Conservation (phyloP, 2,888 invertebrate genomes). For the Drosophila picticornis region DNA sequence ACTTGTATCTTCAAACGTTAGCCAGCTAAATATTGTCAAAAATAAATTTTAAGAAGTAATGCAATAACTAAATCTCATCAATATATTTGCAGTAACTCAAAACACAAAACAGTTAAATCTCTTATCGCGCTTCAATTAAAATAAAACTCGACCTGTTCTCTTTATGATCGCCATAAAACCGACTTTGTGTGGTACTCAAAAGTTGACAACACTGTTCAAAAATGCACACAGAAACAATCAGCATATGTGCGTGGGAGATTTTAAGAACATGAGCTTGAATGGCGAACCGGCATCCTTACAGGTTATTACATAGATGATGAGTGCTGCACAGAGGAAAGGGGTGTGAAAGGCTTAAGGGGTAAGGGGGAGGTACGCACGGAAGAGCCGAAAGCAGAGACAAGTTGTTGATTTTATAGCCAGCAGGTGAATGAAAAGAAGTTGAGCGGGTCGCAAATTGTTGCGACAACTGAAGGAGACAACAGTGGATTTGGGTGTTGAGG, state of each 20-base stretch:
- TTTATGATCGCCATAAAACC: slow-evolving; percentile 1
- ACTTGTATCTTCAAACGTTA: background rate
- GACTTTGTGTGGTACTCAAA: background rate
- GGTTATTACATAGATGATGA: slow-evolving; percentile 40
- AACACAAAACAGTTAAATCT: background rate
- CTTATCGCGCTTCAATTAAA: background rate
- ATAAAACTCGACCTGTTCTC: background rate
- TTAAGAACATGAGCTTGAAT: slow-evolving; percentile 6
- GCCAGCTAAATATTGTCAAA: background rate
- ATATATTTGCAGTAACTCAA: background rate
- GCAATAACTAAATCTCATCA: background rate
- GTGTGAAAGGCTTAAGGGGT: background rate
- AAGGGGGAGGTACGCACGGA: background rate
- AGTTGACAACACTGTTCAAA: slow-evolving; percentile 40
- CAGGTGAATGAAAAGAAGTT: slow-evolving; percentile 37
- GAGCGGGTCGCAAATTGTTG: slow-evolving; percentile 48
- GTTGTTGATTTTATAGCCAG: slow-evolving; percentile 62
- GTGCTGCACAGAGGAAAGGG: background rate
- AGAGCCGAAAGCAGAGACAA: slow-evolving; percentile 27
- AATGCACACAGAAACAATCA: slow-evolving; percentile 44
- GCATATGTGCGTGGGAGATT: slow-evolving; percentile 36
- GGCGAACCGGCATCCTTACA: slow-evolving; percentile 21
- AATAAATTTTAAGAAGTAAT: background rate
- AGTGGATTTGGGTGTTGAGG: slow-evolving; percentile 17
- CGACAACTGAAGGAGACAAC: slow-evolving; percentile 49